Evolutionary conservation across 2,888 invertebrate genomes (phyloP), one percentile per base, ranked within the genome.

Genomic region (Atherix ibis): DNA sequence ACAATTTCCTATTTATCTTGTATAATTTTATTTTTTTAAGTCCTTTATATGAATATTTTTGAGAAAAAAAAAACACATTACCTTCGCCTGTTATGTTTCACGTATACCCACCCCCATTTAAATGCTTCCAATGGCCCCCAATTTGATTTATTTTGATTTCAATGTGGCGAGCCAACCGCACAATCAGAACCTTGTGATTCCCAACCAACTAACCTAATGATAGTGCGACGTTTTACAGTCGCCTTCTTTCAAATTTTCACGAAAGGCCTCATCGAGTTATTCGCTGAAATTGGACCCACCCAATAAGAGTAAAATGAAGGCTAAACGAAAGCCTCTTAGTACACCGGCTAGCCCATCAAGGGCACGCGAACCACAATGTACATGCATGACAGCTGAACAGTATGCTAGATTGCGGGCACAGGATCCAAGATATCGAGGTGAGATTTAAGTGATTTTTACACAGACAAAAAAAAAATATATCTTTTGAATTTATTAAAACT

Each of bases 211-310:
- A 61, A 60, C 59, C 61, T 61, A 61, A 61, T 61, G 55, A 60
- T 58, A 70, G 69, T 70, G 66, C 67, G 69, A 70, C 67, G 64
- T 68, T 65, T 75, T 77, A 66, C 80, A 92, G 92, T 89, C 87
- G 68, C 91, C 89, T 62, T 85, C 89, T 66, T 92, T 89, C 77
- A 91, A 91, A 73, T 91, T 91, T 71, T 87, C 89, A 62, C 78
- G 92, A 65, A 94, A 94, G 73, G 89, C 91, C 55, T 88, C 91
- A 49, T 91, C 91, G 52, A 91, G 91, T 62, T 92, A 91, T 69
- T 92, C 91, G 56, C 74, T 94, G 62, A 87, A 87, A 69, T 69
- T 89, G 67, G 92, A 92, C 60, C 83, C 85, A 42, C 81, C 83
- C 44, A 77, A 71, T 61, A 84, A 83, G 67, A 80, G 81, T 64